These are phyloP conservation scores for Metallyticus violacea DNA, from an alignment of 2,888 invertebrate genomes.

Conservation along the genomic window DNA sequence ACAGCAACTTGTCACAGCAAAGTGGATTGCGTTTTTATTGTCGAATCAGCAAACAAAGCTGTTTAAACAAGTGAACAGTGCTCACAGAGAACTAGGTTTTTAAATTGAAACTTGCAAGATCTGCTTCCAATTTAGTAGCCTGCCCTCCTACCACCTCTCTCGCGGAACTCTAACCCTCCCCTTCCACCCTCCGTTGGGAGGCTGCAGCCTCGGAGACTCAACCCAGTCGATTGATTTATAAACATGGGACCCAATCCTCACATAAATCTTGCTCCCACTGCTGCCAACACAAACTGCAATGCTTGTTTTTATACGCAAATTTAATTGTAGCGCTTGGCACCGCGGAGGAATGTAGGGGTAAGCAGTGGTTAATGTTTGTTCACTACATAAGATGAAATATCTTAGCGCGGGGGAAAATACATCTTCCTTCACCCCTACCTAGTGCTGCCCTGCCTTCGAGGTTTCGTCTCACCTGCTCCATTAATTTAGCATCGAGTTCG, in stretches of 20 bases:
- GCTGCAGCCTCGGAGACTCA: neutral
- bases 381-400: neutral
- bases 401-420: neutral
- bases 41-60: neutral
- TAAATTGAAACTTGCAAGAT: neutral
- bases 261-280: constrained; percentile 25
- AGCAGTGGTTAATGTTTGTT: neutral
- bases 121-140: neutral
- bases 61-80: neutral
- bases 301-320: constrained; percentile 23
- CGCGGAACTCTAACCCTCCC: too few species aligned
- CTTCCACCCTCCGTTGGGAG: neutral
- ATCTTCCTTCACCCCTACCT: neutral
- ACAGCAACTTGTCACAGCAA: neutral
- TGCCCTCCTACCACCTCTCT: too few species aligned
- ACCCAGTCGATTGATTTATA: constrained; percentile 27
- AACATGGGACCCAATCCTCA: neutral
- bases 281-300: constrained; percentile 23
- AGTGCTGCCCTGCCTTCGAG: too few species aligned
- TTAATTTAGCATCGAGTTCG: neutral
- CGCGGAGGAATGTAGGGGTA: neutral
- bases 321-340: constrained; percentile 20
- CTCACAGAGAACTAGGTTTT: neutral
- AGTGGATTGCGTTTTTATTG: neutral
- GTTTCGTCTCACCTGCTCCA: neutral